phyloP scores from a whole-genome alignment of 2,888 invertebrate species.

The Junonia oenone region DNA sequence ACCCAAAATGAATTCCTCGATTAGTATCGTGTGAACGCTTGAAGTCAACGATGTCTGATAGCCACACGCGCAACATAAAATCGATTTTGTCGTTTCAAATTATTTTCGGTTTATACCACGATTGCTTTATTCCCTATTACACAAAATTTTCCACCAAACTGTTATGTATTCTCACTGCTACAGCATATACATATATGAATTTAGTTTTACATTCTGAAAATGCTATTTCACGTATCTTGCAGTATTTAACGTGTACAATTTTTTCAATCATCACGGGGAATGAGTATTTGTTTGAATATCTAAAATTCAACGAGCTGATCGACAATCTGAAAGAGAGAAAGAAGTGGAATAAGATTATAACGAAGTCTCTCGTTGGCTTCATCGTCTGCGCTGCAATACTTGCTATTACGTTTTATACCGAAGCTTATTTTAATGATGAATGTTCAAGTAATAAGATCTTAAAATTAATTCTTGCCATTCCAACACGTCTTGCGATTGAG shows the following conservation, averaged over 20 bases:
- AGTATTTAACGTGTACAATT: neutral
- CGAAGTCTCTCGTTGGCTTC: neutral
- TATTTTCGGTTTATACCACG: no score
- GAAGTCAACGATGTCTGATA: no score
- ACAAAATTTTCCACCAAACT: no score
- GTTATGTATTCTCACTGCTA: neutral
- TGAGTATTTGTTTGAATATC: neutral
- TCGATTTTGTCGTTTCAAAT: no score
- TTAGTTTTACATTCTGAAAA: neutral
- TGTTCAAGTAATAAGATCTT: neutral
- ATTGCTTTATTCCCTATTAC: no score
- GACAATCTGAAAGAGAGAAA: no score
- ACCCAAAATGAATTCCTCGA: no score
- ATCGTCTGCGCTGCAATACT: neutral
- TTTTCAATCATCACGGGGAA: slow-evolving; percentile 7
- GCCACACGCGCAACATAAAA: no score
- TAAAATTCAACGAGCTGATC: no score
- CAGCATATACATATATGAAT: neutral
- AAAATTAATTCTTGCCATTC: neutral
- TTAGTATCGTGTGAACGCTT: no score
- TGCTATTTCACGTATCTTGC: neutral
- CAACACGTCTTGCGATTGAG: neutral
- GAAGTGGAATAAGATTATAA: no score
- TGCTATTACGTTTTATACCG: neutral
- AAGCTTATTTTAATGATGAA: neutral